Evolutionary conservation across 2,113 vertebrate genomes (phyloP).

Genomic region (Stegostoma tigrinum): DNA sequence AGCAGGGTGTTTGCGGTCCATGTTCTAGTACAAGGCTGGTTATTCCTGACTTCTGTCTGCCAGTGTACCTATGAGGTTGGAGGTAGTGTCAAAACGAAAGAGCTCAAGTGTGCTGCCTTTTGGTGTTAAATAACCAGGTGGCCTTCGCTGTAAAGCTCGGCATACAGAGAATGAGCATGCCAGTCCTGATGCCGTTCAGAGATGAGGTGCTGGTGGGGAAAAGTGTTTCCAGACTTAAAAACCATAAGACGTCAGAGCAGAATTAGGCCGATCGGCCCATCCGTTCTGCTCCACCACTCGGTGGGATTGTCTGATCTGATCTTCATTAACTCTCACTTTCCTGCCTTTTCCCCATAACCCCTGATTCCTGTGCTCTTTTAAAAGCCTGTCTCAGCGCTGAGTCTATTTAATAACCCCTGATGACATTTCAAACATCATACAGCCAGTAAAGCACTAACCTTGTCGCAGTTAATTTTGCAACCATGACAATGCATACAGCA

Average conservation of each 20-base stretch:
- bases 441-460: neutral
- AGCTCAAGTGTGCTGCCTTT: neutral
- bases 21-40: neutral
- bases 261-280: no score
- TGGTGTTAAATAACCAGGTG: neutral
- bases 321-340: no score
- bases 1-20: neutral
- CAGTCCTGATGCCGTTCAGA: neutral
- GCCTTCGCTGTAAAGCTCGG: neutral
- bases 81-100: neutral
- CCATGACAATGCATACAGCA: neutral
- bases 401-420: no score
- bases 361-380: no score
- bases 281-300: no score
- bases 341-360: no score
- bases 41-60: neutral
- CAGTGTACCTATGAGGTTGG: neutral
- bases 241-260: no score
- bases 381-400: no score
- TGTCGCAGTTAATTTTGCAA: neutral
- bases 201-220: neutral
- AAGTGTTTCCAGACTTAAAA: no score
- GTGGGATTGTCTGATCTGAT: no score
- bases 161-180: neutral
- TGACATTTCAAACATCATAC: neutral